Base-by-base conservation (phyloP, 2,888 invertebrate species). In the Ophion slaviceki region DNA sequence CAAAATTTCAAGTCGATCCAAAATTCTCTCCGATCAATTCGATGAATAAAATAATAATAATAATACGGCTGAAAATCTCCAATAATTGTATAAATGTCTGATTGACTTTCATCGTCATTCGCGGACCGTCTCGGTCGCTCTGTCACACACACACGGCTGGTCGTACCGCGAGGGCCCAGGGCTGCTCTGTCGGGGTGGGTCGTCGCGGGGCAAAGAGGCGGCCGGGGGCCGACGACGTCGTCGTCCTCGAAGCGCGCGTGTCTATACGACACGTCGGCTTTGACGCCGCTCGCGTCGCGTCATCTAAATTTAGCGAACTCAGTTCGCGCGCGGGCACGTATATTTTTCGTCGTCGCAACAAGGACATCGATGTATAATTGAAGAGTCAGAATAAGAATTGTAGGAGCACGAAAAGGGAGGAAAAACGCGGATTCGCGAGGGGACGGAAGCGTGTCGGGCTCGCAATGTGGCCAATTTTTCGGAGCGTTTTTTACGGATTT, bases 301-400 rank as follows among this genome's bases (percentile, higher is more conserved):
- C 83, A 87, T 87, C 82, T 75, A 84, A 86, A 88, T 87, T 85
- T 80, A 84, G 82, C 78, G 80, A 74, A 74, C 85, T 59, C 78
- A 68, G 72, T 47, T n/a, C 57, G 47, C 77, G 74, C 82, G 72
- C 61, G 62, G 77, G 74, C 59, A 66, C 36, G 72, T 77, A 57
- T 66, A 64, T 64, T 76, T 68, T 64, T 47, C 47, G 7, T 72
- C 66, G 74, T 72, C 62, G 36, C 70, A 74, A 32, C 40, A 28
- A 28, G 28, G 36, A 70, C 53, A 47, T 45, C 53, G 47, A 71
- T 40, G 14, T 53, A 24, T 62, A 47, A 32, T 71, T 71, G 20
- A 53, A 6, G 45, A 59, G 10, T 67, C 40, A 45, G 45, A 68
- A 61, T 7, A n/a, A n/a, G 17, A 24, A n/a, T 61, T 20, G 61